Evolutionary conservation across 2,888 invertebrate genomes (phyloP).

Genomic region (Galeopsomyia nigrocyanea): DNA sequence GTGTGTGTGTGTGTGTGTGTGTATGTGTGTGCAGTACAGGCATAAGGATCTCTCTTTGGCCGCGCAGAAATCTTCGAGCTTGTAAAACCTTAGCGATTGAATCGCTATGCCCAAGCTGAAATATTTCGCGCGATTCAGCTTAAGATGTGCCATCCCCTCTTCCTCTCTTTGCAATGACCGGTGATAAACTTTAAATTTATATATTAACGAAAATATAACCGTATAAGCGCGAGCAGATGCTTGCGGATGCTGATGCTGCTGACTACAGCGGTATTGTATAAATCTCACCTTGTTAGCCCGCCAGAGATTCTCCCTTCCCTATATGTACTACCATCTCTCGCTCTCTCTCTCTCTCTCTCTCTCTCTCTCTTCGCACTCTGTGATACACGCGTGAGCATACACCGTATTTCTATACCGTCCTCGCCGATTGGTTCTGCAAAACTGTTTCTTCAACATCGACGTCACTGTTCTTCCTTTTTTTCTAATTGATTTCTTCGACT

Average conservation of each 20-base stretch:
- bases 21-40: constrained; percentile 14
- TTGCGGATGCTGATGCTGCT: background rate
- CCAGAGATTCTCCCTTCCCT: too few species aligned
- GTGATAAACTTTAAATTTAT: constrained; percentile 47
- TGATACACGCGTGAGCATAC: background rate
- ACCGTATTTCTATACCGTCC: background rate
- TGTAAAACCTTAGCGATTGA: constrained; percentile 43
- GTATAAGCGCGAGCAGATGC: background rate
- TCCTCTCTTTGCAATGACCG: constrained; percentile 15
- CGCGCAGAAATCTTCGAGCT: constrained; percentile 36
- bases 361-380: background rate
- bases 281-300: constrained; percentile 26
- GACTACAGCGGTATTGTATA: constrained; percentile 19
- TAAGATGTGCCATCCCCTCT: constrained; percentile 13
- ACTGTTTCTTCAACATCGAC: constrained; percentile 21
- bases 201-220: constrained; percentile 38
- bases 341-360: too few species aligned
- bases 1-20: too few species aligned
- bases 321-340: too few species aligned
- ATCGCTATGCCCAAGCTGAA: constrained; percentile 46
- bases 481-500: background rate
- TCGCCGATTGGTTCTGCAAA: constrained; percentile 10
- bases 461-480: background rate
- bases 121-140: constrained; percentile 42
- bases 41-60: too few species aligned